Percentiles rank a stretch among this genome's conserved stretches.
These are phyloP conservation scores for Oplegnathus fasciatus DNA, from an alignment of 2,113 vertebrate species.

Conservation along the genomic window DNA sequence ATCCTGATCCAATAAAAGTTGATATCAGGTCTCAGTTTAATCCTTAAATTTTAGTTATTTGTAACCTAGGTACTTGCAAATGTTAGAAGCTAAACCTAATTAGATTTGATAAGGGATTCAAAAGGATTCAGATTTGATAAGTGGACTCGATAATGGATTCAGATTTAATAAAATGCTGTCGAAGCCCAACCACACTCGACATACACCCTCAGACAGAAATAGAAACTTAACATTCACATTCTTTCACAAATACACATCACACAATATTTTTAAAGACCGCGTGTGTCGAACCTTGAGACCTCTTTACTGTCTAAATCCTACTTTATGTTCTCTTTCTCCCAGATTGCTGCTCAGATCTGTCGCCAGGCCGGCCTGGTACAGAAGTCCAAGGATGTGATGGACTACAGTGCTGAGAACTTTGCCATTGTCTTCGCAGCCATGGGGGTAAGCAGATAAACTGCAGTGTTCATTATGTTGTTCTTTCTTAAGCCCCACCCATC, in stretches of 20 bases:
- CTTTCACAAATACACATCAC: neutral
- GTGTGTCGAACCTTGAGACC: neutral
- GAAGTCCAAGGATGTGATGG: constrained; percentile 88
- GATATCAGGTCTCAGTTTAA: neutral
- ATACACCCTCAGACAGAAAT: neutral
- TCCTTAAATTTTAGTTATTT: neutral
- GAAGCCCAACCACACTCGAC: neutral
- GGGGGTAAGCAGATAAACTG: constrained; percentile 80
- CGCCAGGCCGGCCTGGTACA: constrained; percentile 88
- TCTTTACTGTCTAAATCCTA: neutral
- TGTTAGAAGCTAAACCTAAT: neutral
- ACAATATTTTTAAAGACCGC: neutral
- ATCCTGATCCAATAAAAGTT: neutral
- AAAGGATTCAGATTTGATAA: neutral
- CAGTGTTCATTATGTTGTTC: neutral
- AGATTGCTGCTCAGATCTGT: constrained; percentile 91
- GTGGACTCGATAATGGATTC: neutral
- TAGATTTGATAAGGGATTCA: neutral
- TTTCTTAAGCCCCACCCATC: neutral
- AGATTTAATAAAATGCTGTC: neutral
- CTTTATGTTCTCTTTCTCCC: neutral
- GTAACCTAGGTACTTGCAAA: neutral
- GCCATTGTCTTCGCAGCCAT: constrained; percentile 90
- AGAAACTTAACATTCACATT: neutral
- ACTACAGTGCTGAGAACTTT: constrained; percentile 88